A percentile compares a stretch with the other conserved stretches of the same genome.
These are phyloP conservation scores for rat (Rattus norvegicus) DNA, from an alignment of 2,113 vertebrate species.

Conservation along the genomic window DNA sequence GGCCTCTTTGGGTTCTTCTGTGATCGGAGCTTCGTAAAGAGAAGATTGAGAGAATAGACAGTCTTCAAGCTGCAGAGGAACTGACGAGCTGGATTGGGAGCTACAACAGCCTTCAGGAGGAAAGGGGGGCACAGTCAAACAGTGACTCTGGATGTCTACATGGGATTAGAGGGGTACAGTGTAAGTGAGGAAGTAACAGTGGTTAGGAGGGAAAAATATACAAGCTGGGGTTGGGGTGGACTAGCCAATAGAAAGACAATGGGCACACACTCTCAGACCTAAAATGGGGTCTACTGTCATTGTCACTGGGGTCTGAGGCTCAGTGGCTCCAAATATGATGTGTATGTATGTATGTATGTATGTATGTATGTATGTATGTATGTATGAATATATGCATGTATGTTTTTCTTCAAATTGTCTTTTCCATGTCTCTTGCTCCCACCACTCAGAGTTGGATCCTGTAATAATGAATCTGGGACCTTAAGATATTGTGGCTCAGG, in stretches of 20 bases:
- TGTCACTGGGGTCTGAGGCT: not conserved
- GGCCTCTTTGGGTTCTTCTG: not conserved
- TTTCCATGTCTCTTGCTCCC: not conserved
- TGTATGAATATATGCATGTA: not conserved
- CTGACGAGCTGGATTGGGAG: not conserved
- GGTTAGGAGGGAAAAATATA: not conserved
- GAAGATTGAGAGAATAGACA: not conserved
- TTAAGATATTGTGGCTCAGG: not conserved
- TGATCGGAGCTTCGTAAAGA: not conserved
- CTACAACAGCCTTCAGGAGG: not conserved
- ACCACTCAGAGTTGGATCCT: not conserved
- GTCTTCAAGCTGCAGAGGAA: not conserved
- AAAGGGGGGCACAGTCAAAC: not conserved
- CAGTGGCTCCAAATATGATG: too few species aligned
- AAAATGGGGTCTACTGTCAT: not conserved
- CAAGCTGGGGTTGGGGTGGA: not conserved
- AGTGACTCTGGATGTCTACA: not conserved
- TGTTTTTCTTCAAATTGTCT: not conserved
- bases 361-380: not conserved
- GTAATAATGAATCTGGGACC: not conserved
- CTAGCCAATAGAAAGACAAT: not conserved
- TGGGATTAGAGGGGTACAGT: not conserved
- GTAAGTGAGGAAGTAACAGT: not conserved
- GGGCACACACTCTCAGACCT: not conserved
- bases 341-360: not conserved